These are phyloP conservation scores for Pheosia tremula DNA, from an alignment of 2,888 invertebrate genomes.

Conservation along the genomic window DNA sequence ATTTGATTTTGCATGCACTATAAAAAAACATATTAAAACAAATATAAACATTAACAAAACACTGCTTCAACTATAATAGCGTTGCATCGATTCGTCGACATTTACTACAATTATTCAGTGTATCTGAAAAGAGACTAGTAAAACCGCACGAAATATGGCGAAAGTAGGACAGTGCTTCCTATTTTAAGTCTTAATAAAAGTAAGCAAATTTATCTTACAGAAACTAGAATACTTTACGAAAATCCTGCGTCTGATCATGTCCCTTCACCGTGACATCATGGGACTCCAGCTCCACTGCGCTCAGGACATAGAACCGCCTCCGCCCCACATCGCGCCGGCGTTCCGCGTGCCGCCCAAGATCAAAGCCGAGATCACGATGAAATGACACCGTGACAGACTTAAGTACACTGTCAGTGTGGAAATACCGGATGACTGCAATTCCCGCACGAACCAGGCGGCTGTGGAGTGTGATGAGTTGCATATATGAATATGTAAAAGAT, in stretches of 20 bases:
- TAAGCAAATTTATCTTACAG: constrained; percentile 45
- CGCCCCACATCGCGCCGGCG: constrained; percentile 34
- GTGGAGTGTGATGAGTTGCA: constrained; percentile 22
- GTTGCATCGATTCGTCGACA: too few relatives aligned
- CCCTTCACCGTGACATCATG: constrained; percentile 74
- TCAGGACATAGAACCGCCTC: constrained; percentile 36
- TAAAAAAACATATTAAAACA: constrained; percentile 2
- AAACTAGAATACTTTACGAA: constrained; percentile 78
- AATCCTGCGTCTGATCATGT: constrained; percentile 75
- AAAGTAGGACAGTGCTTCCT: too few relatives aligned
- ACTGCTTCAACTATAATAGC: too few relatives aligned
- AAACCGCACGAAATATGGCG: too few relatives aligned
- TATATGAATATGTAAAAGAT: neutral
- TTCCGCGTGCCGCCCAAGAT: constrained; percentile 64
- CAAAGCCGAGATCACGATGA: constrained; percentile 71
- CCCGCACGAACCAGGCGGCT: constrained; percentile 18
- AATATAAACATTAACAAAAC: too few relatives aligned
- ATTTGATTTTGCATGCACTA: constrained; percentile 64
- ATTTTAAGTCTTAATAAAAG: too few relatives aligned
- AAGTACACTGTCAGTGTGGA: constrained; percentile 52
- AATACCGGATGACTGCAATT: constrained; percentile 34
- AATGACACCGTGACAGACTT: constrained; percentile 59
- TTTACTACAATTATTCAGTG: too few relatives aligned
- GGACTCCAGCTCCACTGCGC: constrained; percentile 66
- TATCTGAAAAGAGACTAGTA: too few relatives aligned